Evolutionary conservation across 1,140 invertebrate genomes (phyloP), one percentile per base, ranked within the genome.

Genomic region (Akabosia matsudoensis): DNA sequence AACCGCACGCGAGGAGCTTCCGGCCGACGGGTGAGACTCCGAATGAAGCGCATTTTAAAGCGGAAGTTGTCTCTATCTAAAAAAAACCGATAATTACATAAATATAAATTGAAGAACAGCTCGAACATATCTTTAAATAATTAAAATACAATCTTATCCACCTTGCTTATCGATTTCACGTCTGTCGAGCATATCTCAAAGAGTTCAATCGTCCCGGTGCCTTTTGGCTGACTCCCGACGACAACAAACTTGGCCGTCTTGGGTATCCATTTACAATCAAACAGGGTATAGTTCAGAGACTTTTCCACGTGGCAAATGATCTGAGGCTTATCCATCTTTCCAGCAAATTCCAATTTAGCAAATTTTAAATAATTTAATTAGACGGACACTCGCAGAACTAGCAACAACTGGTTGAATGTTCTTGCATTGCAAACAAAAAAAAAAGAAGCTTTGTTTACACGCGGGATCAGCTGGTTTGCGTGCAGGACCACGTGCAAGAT

Each of bases 181-280:
- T 93, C 89, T 18, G 90, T 90, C 34, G 89, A 88, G 22, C 88
- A 89, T 28, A 97, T 87, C 86, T 95, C 91, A 84, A 92, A 97
- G n/a, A 96, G 90, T 86, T 97, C 91, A 79, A 97, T 85, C 22
- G 92, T 89, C 0, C 96, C 96, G 37, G 90, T 91, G 70, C 92
- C 93, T 82, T 90, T 90, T 0, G 95, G 90, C 83, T 92, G 88
- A 61, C 90, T 92, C n/a, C 96, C 96, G 45, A 97, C 86, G 31
- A 92, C 89, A 74, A 97, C 90, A 85, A 97, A 94, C 85, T 97
- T 97, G 0, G 96, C 92, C 13, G 93, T 95, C 81, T 91, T 91
- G 0, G 96, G 96, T 82, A 98, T 91, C 96, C 96, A 97, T 87
- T 94, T 94, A n/a, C 90, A 88, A 83, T 97, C 95, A 84, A 95